These are phyloP conservation scores for Molorchus minor DNA, from an alignment of 2,888 invertebrate genomes.

Conservation along the genomic window DNA sequence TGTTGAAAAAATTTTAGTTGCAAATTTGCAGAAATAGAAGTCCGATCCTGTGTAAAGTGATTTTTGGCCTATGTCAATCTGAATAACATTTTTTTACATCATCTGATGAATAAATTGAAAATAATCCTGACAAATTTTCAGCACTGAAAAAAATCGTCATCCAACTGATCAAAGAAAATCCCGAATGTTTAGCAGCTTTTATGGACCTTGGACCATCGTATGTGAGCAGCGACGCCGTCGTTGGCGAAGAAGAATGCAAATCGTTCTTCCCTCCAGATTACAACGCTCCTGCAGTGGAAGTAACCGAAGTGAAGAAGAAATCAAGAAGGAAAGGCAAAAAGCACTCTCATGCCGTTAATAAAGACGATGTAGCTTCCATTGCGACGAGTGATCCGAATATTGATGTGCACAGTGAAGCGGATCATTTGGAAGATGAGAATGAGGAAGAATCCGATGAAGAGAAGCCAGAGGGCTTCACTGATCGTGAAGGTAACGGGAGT, in stretches of 20 bases:
- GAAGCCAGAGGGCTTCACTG: conserved; percentile 35
- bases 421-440: conserved; percentile 40
- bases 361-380: conserved; percentile 40
- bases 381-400: conserved; percentile 34
- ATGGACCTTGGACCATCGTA: conserved; percentile 73
- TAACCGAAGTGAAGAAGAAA: conserved; percentile 65
- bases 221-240: conserved; percentile 72
- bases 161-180: conserved; percentile 72
- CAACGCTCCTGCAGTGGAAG: conserved; percentile 65
- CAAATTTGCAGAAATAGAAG: too few relatives aligned
- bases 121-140: conserved; percentile 60
- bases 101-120: too few relatives aligned
- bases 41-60: too few relatives aligned
- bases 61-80: too few relatives aligned
- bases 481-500: conserved; percentile 36
- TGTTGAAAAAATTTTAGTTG: too few relatives aligned
- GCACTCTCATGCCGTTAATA: conserved; percentile 27
- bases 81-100: too few relatives aligned
- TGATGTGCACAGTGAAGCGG: conserved; percentile 33
- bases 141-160: conserved; percentile 75
- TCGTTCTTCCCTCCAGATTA: conserved; percentile 76
- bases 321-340: conserved; percentile 62
- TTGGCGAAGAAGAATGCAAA: conserved; percentile 71
- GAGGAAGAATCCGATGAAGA: conserved; percentile 47
- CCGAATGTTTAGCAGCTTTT: conserved; percentile 72